Evolutionary conservation across 2,797 vertebrate species (phyloP), one percentile per base, ranked within the genome.

Genomic region (Hyperoplus lanceolatus): DNA sequence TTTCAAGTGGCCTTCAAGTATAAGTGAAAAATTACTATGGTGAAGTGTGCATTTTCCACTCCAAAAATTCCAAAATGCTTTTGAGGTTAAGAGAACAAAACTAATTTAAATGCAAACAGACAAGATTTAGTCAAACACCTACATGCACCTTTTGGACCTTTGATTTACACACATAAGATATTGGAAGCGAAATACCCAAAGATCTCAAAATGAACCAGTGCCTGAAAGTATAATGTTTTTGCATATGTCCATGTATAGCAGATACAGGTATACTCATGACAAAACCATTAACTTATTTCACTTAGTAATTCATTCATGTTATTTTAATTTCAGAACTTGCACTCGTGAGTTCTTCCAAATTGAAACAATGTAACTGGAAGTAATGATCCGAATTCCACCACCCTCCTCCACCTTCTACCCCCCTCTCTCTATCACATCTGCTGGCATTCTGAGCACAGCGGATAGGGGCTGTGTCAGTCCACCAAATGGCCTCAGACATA

Each of bases 381-480:
- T 39, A 39, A 57, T 56, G 36, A 41, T 4, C 12, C 12, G 18
- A 54, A 21, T 54, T n/a, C 29, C 29, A n/a, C 60, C 61, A 29
- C 65, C 61, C 50, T 55, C 51, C 55, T 60, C 62, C 46, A 39
- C 53, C 66, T 61, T 18, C 51, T 51, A 48, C 21, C 53, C 38
- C 11, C 0, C 36, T 29, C 53, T 43, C 51, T 10, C 69, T 87
- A 86, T 83, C 85, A 89, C 62, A 39, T 58, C 77, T 65, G 46
- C 6, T 61, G 77, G 76, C 83, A 78, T 74, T 66, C 73, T 84
- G 82, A 90, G 73, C 16, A 36, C 36, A 38, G 4, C 4, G 12
- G 79, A 79, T 88, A 90, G 85, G 85, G 90, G 88, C 8, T 45
- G 66, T 83, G 75, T 80, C 72, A 62, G 74, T 82, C 85, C 42